phyloP scores from a whole-genome alignment of 2,888 invertebrate species.

The Cheilosia urbana region DNA sequence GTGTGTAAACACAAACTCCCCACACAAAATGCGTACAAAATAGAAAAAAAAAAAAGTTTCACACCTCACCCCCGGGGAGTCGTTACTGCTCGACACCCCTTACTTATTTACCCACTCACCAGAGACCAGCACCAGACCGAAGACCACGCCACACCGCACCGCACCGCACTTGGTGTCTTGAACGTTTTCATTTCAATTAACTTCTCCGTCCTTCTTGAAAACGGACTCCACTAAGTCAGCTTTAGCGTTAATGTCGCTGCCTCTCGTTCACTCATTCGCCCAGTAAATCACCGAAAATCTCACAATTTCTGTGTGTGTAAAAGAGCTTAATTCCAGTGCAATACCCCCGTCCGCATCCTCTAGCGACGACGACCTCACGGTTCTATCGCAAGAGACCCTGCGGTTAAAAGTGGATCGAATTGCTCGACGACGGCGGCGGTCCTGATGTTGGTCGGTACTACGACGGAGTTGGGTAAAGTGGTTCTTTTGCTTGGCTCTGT shows the following conservation, averaged over 20 bases:
- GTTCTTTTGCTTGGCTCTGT: constrained; percentile 73
- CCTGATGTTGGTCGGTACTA: constrained; percentile 35
- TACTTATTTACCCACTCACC: constrained; percentile 33
- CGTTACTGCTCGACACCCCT: constrained; percentile 50
- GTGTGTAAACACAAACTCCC: constrained; percentile 3
- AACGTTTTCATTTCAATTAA: constrained; percentile 76
- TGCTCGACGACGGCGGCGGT: constrained; percentile 33
- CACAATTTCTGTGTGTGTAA: constrained; percentile 70
- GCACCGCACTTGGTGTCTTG: constrained; percentile 64
- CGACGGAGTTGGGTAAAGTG: constrained; percentile 61
- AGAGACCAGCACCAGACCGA: constrained; percentile 1
- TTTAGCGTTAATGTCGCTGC: constrained; percentile 1
- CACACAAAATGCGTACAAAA: constrained; percentile 26
- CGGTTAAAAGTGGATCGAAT: constrained; percentile 71
- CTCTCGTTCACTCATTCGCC: constrained; percentile 11
- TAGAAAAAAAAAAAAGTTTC: constrained; percentile 39
- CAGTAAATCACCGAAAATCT: constrained; percentile 64
- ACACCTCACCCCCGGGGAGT: constrained; percentile 51
- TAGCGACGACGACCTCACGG: constrained; percentile 51
- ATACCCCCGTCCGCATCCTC: constrained; percentile 29
- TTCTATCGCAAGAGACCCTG: constrained; percentile 53
- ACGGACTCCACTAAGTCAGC: constrained; percentile 59
- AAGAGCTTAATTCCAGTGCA: constrained; percentile 73
- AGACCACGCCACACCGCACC: constrained; percentile 29
- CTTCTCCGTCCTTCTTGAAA: constrained; percentile 68